Evolutionary conservation across 1,140 invertebrate species (phyloP), one percentile per base, ranked within the genome.

Genomic region (Eurosta solidaginis): DNA sequence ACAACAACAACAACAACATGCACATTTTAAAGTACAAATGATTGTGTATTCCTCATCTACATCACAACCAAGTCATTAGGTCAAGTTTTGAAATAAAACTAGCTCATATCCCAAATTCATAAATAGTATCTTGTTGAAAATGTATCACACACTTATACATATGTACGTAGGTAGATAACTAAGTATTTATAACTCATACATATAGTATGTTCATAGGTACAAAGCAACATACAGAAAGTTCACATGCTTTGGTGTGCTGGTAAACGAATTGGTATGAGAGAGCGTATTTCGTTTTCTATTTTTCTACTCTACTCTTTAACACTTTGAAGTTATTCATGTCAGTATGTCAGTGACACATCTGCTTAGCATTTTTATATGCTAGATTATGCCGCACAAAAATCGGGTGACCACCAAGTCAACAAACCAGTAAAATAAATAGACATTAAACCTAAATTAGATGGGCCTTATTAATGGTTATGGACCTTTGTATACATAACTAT

Each of bases 51-150:
- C 59, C 59, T 68, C 40, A 36, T 29, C n/a, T 74, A 74, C 78
- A 36, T 78, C 63, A 74, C 42, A 78, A 78, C 77, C 84, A 80
- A 86, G 84, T 85, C 84, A 86, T 84, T 86, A 83, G 84, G 84
- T 86, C 84, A 86, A 86, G 84, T 84, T 86, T 86, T 86, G 81
- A 81, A 82, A 83, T 81, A 82, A 82, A 86, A 86, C 84, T 86
- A 79, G 84, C 84, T 86, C 84, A 83, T 73, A 78, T 76, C 59
- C 59, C 59, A 68, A 68, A 68, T 68, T 68, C 59, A 68, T 36
- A 68, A 68, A 68, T 68, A n/a, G n/a, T n/a, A 68, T 68, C 59
- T 68, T 7, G 33, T 27, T 40, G 27, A 27, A 29, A 50, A 47
- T 40, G 47, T 47, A 75, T 17, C n/a, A 10, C 27, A 54, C 20